Evolutionary conservation across 2,113 vertebrate species (phyloP).

Genomic region (Datnioides undecimradiatus): DNA sequence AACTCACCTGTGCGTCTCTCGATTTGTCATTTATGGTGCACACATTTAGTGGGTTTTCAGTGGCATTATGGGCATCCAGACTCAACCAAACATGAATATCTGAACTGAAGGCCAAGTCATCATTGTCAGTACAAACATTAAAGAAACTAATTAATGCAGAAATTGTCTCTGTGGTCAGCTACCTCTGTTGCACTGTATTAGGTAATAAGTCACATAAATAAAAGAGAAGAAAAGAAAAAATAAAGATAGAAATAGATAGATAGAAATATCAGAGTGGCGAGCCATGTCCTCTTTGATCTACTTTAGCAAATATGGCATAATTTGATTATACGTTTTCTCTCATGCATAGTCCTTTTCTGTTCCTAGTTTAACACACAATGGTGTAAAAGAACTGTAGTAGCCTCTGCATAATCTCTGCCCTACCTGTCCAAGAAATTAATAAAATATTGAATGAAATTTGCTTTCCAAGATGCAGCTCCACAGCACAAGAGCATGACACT

Average conservation of each 20-base stretch:
- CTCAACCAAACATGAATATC: constrained; percentile 12
- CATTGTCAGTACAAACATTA: constrained; percentile 29
- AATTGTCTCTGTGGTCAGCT: constrained; percentile 13
- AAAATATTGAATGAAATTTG: not conserved
- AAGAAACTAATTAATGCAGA: constrained; percentile 4
- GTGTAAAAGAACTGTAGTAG: not conserved
- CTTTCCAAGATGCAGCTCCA: not conserved
- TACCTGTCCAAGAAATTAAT: not conserved
- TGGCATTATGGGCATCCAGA: not conserved
- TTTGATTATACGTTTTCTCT: not conserved
- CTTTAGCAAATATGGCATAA: not conserved
- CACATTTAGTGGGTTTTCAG: constrained; percentile 8
- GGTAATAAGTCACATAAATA: not conserved
- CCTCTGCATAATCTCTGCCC: not conserved
- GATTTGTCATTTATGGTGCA: not conserved
- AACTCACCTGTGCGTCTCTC: not conserved
- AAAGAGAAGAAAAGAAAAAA: not conserved
- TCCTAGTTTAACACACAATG: not conserved
- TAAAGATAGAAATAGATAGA: not conserved
- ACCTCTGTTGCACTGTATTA: not conserved
- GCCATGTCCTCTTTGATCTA: not conserved
- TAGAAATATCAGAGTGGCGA: not conserved
- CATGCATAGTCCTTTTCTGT: not conserved
- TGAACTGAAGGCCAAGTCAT: constrained; percentile 6
- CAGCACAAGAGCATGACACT: not conserved